Percentiles rank a stretch among this genome's conserved stretches.
Conservation (phyloP, 2,888 invertebrate species). For the Microplitis manilae region DNA sequence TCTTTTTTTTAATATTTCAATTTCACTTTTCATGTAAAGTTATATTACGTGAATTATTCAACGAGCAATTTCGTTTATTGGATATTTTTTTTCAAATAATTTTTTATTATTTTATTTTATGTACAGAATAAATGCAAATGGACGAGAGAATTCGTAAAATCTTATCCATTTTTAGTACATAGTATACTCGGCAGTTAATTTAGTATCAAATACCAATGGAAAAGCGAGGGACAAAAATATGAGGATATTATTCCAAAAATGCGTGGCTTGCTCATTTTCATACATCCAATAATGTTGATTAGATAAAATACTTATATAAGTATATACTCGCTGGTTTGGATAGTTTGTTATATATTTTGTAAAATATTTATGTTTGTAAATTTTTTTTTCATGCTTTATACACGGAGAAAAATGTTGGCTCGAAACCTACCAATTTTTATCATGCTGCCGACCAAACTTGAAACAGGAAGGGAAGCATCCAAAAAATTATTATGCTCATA, state of each 20-base stretch:
- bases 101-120: too few species aligned
- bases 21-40: too few species aligned
- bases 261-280: neutral
- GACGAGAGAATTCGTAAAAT: neutral
- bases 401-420: too few species aligned
- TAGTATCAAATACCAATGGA: neutral
- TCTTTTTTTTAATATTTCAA: too few species aligned
- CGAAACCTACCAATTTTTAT: too few species aligned
- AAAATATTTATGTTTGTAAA: neutral
- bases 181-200: neutral
- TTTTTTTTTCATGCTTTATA: neutral
- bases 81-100: neutral
- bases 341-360: neutral
- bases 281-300: neutral
- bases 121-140: neutral
- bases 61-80: neutral
- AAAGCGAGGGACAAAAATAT: constrained; percentile 10
- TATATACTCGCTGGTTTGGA: neutral
- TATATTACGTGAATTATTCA: too few species aligned
- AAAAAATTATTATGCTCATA: too few species aligned
- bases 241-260: constrained; percentile 21
- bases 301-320: neutral
- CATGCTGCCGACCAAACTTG: too few species aligned
- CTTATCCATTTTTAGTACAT: neutral
- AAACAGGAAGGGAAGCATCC: too few species aligned